phyloP scores from a whole-genome alignment of 2,888 invertebrate genomes.

The Nomada hirtipes region DNA sequence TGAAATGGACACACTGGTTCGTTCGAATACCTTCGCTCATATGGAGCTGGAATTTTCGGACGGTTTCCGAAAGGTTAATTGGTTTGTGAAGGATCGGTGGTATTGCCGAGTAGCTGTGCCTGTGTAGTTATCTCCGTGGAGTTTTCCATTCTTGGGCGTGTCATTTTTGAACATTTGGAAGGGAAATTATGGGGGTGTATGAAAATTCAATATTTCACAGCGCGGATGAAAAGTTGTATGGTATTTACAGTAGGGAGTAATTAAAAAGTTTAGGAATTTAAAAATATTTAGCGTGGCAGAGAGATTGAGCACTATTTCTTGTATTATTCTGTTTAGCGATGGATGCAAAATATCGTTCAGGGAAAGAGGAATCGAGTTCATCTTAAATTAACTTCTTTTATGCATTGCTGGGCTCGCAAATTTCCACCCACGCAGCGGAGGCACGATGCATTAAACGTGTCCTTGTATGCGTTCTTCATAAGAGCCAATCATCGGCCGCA shows the following conservation, averaged over 20 bases:
- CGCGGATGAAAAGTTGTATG: too few species aligned
- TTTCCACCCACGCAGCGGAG: neutral
- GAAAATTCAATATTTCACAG: too few species aligned
- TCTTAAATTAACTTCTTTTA: neutral
- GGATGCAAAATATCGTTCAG: too few species aligned
- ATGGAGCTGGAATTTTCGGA: neutral
- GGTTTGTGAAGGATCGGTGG: neutral
- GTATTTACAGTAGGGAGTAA: too few species aligned
- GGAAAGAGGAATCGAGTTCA: neutral
- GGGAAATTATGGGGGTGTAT: too few species aligned
- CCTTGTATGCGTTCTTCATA: conserved; percentile 32
- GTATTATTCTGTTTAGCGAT: too few species aligned
- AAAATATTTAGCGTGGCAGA: too few species aligned
- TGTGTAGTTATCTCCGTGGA: neutral
- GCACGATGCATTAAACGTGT: conserved; percentile 5
- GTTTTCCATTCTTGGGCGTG: neutral
- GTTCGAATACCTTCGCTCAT: neutral
- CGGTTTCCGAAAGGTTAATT: conserved; percentile 11
- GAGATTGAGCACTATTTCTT: too few species aligned
- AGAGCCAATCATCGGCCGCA: conserved; percentile 21
- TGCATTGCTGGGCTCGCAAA: neutral
- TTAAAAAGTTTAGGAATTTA: too few species aligned
- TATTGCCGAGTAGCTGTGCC: too few species aligned
- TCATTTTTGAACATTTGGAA: too few species aligned
- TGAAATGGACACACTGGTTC: conserved; percentile 29